Evolutionary conservation across 2,888 invertebrate genomes (phyloP).

Genomic region (Lissocephala sabroskyi): DNA sequence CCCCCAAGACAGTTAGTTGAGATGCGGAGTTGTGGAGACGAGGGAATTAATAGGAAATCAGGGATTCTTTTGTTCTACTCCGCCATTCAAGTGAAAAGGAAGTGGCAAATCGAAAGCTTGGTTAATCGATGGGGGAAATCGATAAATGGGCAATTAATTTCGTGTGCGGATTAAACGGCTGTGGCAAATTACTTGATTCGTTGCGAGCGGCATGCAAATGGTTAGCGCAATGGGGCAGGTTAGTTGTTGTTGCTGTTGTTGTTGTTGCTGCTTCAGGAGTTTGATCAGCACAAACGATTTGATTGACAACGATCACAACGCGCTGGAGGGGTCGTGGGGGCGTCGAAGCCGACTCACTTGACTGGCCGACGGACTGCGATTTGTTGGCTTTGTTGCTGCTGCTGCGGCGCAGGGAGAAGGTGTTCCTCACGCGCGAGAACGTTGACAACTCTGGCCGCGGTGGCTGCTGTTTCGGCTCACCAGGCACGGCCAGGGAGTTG

Average conservation of each 20-base stretch:
- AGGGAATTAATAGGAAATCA: too few species aligned
- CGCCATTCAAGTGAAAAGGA: too few species aligned
- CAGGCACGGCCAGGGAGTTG: constrained; percentile 44
- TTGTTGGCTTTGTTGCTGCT: constrained; percentile 40
- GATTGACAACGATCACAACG: constrained; percentile 52
- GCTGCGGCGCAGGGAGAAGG: constrained; percentile 45
- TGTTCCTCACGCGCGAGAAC: constrained; percentile 67
- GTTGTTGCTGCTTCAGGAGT: constrained; percentile 14
- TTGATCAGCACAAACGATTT: constrained; percentile 36
- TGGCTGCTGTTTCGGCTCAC: constrained; percentile 36
- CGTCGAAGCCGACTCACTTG: constrained; percentile 52
- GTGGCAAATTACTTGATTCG: background rate
- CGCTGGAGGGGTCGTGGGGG: constrained; percentile 24
- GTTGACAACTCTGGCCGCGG: constrained; percentile 55
- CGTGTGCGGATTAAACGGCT: background rate
- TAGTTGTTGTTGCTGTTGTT: constrained; percentile 15
- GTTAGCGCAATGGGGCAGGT: constrained; percentile 31
- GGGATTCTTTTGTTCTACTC: too few species aligned
- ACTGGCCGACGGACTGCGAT: constrained; percentile 37
- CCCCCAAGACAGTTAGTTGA: too few species aligned
- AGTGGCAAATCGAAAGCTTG: too few species aligned
- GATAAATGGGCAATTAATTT: too few species aligned
- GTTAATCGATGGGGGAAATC: too few species aligned
- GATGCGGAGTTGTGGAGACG: too few species aligned
- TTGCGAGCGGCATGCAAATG: constrained; percentile 35